Evolutionary conservation across 2,797 vertebrate genomes (phyloP).

Genomic region (Syngnathus acus): DNA sequence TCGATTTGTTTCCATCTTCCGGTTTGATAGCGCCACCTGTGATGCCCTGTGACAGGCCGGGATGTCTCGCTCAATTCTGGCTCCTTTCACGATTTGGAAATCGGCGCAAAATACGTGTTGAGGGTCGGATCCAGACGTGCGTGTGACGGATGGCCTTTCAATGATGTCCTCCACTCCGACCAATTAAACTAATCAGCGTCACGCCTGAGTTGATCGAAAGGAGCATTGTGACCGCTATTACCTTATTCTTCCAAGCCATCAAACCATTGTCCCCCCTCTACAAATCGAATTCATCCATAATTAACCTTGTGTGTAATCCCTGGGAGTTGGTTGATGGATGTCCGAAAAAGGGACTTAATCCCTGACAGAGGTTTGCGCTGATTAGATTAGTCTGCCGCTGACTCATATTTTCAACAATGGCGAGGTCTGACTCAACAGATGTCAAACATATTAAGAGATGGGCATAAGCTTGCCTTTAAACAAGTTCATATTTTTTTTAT

Average conservation of each 20-base stretch:
- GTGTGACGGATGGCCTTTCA: constrained; percentile 15
- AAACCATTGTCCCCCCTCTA: constrained; percentile 26
- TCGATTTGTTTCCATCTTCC: constrained; percentile 24
- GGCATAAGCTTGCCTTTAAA: constrained; percentile 50
- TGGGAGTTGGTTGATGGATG: constrained; percentile 52
- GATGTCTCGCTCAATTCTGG: neutral
- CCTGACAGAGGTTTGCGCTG: constrained; percentile 41
- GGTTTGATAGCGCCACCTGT: constrained; percentile 22
- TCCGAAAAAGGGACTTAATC: constrained; percentile 50
- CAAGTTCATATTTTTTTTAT: constrained; percentile 60
- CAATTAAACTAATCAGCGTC: constrained; percentile 59
- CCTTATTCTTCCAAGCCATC: constrained; percentile 36
- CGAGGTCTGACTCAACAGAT: constrained; percentile 59
- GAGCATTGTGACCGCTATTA: constrained; percentile 38
- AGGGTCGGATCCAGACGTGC: constrained; percentile 39
- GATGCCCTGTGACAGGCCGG: constrained; percentile 16
- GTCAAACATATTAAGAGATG: constrained; percentile 46
- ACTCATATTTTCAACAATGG: constrained; percentile 55
- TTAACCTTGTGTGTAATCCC: constrained; percentile 62
- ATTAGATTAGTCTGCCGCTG: constrained; percentile 57
- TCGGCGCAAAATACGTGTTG: neutral
- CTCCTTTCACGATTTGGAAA: neutral
- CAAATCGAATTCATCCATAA: constrained; percentile 50
- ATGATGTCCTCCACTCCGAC: constrained; percentile 42
- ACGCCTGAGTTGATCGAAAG: constrained; percentile 44